Percentiles rank a stretch among this genome's conserved stretches.
Conservation (phyloP, 2,113 vertebrate species). For the Xyrauchen texanus region DNA sequence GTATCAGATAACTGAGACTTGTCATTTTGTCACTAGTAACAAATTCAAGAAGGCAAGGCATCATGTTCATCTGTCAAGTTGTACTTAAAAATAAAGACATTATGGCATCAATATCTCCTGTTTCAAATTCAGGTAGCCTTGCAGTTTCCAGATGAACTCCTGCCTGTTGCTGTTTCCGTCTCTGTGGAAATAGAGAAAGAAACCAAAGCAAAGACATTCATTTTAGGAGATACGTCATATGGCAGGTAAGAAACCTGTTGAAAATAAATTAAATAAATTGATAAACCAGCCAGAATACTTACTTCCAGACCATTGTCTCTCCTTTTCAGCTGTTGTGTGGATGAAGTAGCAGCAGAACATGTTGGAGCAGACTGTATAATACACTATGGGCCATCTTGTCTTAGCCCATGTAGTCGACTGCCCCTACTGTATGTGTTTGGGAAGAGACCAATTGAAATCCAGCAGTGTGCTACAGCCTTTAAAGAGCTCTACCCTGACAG, state of each 20-base stretch:
- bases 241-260: slow-evolving; percentile 79
- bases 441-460: slow-evolving; percentile 71
- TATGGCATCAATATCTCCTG: neutral
- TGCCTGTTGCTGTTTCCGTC: slow-evolving; percentile 79
- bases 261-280: too few relatives aligned
- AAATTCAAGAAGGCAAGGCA: slow-evolving; percentile 65
- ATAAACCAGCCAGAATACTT: neutral
- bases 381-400: slow-evolving; percentile 88
- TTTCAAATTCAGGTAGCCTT: slow-evolving; percentile 82
- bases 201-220: slow-evolving; percentile 74
- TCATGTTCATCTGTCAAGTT: neutral
- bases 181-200: slow-evolving; percentile 76
- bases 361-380: slow-evolving; percentile 81
- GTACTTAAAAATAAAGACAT: neutral
- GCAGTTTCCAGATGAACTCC: slow-evolving; percentile 90
- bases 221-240: slow-evolving; percentile 93
- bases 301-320: neutral
- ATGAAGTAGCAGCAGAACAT: slow-evolving; percentile 91
- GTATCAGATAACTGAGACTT: slow-evolving; percentile 70
- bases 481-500: slow-evolving; percentile 75
- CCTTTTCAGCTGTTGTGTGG: slow-evolving; percentile 88
- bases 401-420: slow-evolving; percentile 83
- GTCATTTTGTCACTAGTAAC: slow-evolving; percentile 66
- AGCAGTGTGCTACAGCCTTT: slow-evolving; percentile 77
- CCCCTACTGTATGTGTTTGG: slow-evolving; percentile 86